Base-by-base conservation (phyloP, 2,797 vertebrate genomes). In the Lates japonicus region DNA sequence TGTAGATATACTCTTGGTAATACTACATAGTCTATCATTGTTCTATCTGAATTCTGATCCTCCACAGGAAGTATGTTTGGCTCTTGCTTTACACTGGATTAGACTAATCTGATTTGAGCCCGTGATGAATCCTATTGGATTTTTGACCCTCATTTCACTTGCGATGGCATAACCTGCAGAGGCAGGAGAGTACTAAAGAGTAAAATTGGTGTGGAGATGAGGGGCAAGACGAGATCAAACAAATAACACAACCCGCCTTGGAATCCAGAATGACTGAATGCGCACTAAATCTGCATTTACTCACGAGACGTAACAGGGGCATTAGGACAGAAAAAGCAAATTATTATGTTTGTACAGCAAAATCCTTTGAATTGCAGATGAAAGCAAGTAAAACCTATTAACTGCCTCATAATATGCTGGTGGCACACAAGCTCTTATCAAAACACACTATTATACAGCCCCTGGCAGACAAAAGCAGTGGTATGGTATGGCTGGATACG, bases 61-160 rank as follows among this genome's bases (percentile, higher is more conserved):
- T 69, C 39, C 41, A 37, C 67, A 74, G 55, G 65, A 78, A 87
- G 70, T 70, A 63, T 49, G 29, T 88, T 88, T 82, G 64, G 61
- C 77, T 80, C 59, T 73, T 76, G 78, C 55, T 67, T 80, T 82
- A 80, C 80, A 82, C 76, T 42, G 77, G 86, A 92, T 92, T 91
- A 92, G 80, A 76, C 74, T 89, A 92, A 93, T 91, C 87, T 87
- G 83, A 91, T 92, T 90, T 91, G 82, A 88, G 80, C 78, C 81
- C 39, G 49, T 67, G 87, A 91, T 88, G 83, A 87, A 88, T 88
- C 74, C 88, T 83, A 92, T 90, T 91, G 81, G 86, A 91, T 91
- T 90, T 90, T 70, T 84, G 88, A 86, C 77, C 86, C 74, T 76
- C 49, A 33, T 82, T 87, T 87, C 63, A 86, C 71, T n/a, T 33